phyloP scores from a whole-genome alignment of 2,113 vertebrate genomes.

The Seriola aureovittata region DNA sequence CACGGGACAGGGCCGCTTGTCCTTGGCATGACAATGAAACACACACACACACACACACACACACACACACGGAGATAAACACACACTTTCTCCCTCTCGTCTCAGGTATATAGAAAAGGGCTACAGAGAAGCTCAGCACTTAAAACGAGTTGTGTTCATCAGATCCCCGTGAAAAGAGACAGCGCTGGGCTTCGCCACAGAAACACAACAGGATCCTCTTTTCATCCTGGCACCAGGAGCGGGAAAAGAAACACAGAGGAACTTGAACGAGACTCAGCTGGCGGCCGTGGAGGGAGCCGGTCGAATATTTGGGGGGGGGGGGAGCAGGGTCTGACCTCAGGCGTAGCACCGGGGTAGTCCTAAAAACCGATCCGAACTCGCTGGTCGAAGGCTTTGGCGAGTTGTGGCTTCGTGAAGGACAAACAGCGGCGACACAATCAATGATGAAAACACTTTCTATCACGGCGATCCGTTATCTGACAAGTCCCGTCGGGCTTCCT shows the following conservation, averaged over 20 bases:
- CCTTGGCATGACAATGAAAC: constrained; percentile 78
- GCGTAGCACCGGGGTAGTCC: neutral
- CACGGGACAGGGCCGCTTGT: constrained; percentile 69
- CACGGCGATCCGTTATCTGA: neutral
- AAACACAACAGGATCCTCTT: constrained; percentile 49
- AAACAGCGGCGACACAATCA: neutral
- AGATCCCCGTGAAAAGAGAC: constrained; percentile 42
- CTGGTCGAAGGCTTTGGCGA: constrained; percentile 9
- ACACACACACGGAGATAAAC: neutral
- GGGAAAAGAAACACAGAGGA: constrained; percentile 35
- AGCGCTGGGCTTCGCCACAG: constrained; percentile 7
- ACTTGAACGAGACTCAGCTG: constrained; percentile 32
- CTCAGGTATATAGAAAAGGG: constrained; percentile 57
- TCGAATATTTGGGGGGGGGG: constrained; percentile 7
- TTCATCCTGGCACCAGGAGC: constrained; percentile 37
- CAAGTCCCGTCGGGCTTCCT: neutral
- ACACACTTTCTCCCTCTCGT: constrained; percentile 35
- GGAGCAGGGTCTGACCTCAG: neutral
- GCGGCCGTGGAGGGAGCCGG: neutral
- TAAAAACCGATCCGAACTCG: constrained; percentile 15
- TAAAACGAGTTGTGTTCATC: constrained; percentile 45
- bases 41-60: constrained; percentile 23
- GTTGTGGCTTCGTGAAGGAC: neutral
- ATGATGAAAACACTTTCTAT: neutral
- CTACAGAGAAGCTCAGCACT: constrained; percentile 18